Percentiles rank a stretch among this genome's conserved stretches.
Evolutionary conservation across 2,797 vertebrate species (phyloP).

Genomic region (Cuniculus paca): DNA sequence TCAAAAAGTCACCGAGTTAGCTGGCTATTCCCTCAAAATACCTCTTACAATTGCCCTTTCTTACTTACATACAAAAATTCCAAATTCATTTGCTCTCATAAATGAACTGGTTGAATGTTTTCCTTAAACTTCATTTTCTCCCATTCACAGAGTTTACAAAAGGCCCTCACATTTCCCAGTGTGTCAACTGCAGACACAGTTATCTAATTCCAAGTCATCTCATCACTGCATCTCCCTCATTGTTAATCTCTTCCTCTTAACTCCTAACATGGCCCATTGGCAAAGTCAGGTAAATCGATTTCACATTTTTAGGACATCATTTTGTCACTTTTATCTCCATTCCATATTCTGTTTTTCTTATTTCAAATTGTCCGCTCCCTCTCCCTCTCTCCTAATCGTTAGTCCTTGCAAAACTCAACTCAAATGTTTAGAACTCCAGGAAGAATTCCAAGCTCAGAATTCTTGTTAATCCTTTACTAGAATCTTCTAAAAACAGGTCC

Average conservation of each 20-base stretch:
- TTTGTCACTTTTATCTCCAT: not conserved
- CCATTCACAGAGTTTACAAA: not conserved
- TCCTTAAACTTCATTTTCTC: not conserved
- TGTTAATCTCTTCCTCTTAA: conserved; percentile 2
- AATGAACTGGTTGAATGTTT: not conserved
- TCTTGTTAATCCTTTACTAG: conserved; percentile 1
- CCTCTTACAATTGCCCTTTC: not conserved
- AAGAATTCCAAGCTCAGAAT: not conserved
- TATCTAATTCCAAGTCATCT: not conserved
- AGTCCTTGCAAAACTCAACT: conserved; percentile 55
- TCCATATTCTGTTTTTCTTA: not conserved
- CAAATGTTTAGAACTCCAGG: not conserved
- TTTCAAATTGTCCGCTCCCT: not conserved
- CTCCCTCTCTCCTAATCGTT: conserved; percentile 1
- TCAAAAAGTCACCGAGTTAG: not conserved
- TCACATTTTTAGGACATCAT: not conserved
- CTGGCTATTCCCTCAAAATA: not conserved
- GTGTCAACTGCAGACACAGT: not conserved
- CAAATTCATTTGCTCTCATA: not conserved
- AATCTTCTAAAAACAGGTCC: not conserved
- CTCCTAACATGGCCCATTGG: not conserved
- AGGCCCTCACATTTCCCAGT: not conserved
- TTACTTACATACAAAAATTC: not conserved
- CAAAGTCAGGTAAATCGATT: not conserved
- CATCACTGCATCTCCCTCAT: no score